Evolutionary conservation across 1,140 invertebrate genomes (phyloP), one percentile per base, ranked within the genome.

Genomic region (Aphis craccivora): DNA sequence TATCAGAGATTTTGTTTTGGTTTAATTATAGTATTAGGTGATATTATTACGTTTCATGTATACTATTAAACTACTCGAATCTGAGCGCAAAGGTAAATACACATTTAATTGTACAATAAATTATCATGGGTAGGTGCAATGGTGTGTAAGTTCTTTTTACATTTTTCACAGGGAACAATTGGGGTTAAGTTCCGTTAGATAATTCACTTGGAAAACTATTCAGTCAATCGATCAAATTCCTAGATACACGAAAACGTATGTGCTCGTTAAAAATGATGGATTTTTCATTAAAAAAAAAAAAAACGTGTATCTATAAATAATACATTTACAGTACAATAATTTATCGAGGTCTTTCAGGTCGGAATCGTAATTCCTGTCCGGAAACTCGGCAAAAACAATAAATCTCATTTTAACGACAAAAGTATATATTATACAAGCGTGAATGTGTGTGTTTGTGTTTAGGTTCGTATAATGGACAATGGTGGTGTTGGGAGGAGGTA

Each of bases 351-450:
- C 86, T 48, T 51, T 91, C 90, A 30, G 90, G 60, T 25, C 55
- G n/a, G 76, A 91, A 67, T 76, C 8, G 25, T 76, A 76, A 67
- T 91, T 91, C 40, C 60, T 91, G 11, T 76, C 55, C 55, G 88
- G 88, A 90, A 67, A 91, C 60, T 91, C 22, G 37, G 40, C 90
- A 43, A n/a, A 76, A 43, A 81, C 90, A n/a, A 91, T 91, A 91
- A 91, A 91, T 91, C 90, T 81, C 30, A 67, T 67, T 91, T 45
- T 76, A 91, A 91, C 90, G 90, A 91, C 90, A 76, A 48, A 67
- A 60, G 40, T 76, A 30, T 45, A 43, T 60, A 60, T 60, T 37
- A 89, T 89, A 89, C 1, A 55, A 18, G 18, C 23, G 20, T 86
- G 30, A n/a, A 20, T 14, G 11, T 8, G 60, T 76, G 60, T 14